These are phyloP conservation scores for Paedocypris micromegethes DNA, from an alignment of 2,797 vertebrate species.

Conservation along the genomic window DNA sequence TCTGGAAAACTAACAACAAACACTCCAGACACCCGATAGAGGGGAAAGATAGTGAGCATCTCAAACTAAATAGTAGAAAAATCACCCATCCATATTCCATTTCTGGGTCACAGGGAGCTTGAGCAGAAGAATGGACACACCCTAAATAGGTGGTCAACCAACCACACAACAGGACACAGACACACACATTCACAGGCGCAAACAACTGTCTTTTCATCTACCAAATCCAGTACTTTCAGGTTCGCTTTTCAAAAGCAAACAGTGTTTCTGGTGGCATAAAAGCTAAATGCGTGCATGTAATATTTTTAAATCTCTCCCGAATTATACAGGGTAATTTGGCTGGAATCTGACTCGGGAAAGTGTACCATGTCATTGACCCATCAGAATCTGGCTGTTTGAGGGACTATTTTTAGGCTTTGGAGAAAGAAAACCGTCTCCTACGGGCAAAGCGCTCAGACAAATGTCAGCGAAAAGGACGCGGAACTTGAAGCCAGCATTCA, in stretches of 20 bases:
- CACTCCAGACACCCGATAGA: conserved; percentile 2
- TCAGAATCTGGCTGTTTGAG: conserved; percentile 23
- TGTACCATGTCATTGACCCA: conserved; percentile 25
- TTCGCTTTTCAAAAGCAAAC: too few relatives aligned
- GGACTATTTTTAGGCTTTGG: conserved; percentile 34
- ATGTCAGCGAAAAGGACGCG: conserved; percentile 22
- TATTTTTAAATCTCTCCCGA: too few relatives aligned
- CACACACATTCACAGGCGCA: too few relatives aligned
- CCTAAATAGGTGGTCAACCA: too few relatives aligned
- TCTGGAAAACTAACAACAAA: conserved; percentile 30
- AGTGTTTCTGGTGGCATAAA: too few relatives aligned
- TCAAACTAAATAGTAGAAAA: neutral
- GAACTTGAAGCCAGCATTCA: conserved; percentile 15
- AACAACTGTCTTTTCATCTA: too few relatives aligned
- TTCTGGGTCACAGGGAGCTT: too few relatives aligned
- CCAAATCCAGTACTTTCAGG: too few relatives aligned
- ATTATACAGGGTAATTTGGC: conserved; percentile 33
- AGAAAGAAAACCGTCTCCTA: conserved; percentile 25
- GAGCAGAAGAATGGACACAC: too few relatives aligned
- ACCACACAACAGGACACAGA: too few relatives aligned
- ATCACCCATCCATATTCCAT: too few relatives aligned
- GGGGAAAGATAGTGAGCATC: neutral
- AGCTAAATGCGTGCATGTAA: too few relatives aligned
- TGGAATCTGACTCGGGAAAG: conserved; percentile 17
- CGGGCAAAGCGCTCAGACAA: conserved; percentile 33